phyloP scores from a whole-genome alignment of 2,888 invertebrate genomes.

The Rambutsinella grinnellia region DNA sequence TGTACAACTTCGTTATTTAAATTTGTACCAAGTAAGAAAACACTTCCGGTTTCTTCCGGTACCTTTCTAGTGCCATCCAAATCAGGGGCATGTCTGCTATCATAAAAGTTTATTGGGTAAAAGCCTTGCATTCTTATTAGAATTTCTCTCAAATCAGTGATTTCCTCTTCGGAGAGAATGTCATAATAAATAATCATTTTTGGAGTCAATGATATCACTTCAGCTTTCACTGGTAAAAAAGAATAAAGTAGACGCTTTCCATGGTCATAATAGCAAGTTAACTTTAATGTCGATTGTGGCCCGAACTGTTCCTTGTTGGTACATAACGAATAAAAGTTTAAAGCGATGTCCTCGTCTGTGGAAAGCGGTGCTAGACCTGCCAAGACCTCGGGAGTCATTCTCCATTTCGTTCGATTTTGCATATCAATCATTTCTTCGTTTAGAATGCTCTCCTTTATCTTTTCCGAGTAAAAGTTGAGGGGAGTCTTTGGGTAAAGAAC shows the following conservation, averaged over 20 bases:
- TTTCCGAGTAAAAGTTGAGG: conserved; percentile 4
- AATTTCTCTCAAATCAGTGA: not conserved
- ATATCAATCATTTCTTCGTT: not conserved
- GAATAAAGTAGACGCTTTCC: not conserved
- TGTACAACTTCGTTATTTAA: not conserved
- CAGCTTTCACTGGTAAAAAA: conserved; percentile 13
- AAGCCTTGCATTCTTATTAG: too few species aligned
- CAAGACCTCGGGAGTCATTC: not conserved
- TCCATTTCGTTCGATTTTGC: not conserved
- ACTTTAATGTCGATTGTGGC: not conserved
- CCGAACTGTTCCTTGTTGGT: not conserved
- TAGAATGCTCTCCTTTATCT: not conserved
- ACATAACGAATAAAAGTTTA: not conserved
- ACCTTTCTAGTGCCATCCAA: not conserved
- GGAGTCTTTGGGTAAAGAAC: not conserved
- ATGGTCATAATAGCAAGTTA: conserved; percentile 8
- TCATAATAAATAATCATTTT: conserved; percentile 14
- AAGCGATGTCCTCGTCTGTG: not conserved
- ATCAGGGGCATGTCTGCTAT: not conserved
- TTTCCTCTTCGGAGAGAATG: not conserved
- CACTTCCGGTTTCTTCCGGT: not conserved
- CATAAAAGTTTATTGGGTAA: too few species aligned
- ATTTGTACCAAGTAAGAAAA: not conserved
- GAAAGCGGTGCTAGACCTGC: not conserved
- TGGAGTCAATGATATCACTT: not conserved